Percentiles rank a stretch among this genome's conserved stretches.
Evolutionary conservation across 2,113 vertebrate genomes (phyloP).

Genomic region (Zootoca vivipara): DNA sequence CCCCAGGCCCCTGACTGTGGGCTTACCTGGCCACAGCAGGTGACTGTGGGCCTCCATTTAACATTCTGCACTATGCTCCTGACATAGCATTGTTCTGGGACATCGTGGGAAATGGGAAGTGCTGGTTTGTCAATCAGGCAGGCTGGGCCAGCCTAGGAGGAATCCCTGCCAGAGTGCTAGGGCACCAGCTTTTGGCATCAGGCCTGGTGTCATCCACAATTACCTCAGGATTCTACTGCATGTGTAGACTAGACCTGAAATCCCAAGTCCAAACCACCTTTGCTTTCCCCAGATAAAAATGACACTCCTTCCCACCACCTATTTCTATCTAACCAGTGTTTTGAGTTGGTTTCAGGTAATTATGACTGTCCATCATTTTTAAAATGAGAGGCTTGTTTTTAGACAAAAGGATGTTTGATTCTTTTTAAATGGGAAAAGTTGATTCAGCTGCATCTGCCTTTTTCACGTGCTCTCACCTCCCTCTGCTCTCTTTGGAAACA

Average conservation of each 20-base stretch:
- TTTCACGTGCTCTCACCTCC: constrained; percentile 38
- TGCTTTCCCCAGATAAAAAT: not conserved
- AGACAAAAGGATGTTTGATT: constrained; percentile 66
- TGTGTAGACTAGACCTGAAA: not conserved
- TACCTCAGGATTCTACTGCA: not conserved
- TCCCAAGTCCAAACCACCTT: not conserved
- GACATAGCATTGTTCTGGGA: not conserved
- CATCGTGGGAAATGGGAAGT: not conserved
- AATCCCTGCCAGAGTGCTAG: too few relatives aligned
- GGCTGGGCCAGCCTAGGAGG: not conserved
- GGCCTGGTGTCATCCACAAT: not conserved
- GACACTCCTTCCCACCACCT: not conserved
- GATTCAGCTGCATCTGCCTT: constrained; percentile 62
- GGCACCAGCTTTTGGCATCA: not conserved
- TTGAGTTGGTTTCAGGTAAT: constrained; percentile 19
- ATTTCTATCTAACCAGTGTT: constrained; percentile 6
- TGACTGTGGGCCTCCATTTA: not conserved
- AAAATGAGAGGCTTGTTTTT: constrained; percentile 50
- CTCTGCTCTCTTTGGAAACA: constrained; percentile 63
- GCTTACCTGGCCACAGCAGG: not conserved
- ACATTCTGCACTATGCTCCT: not conserved
- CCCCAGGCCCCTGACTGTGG: not conserved
- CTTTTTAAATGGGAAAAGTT: constrained; percentile 49
- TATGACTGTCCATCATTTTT: constrained; percentile 52
- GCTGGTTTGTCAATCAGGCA: not conserved